Evolutionary conservation across 2,797 vertebrate genomes (phyloP).

Genomic region (Alosa sapidissima): DNA sequence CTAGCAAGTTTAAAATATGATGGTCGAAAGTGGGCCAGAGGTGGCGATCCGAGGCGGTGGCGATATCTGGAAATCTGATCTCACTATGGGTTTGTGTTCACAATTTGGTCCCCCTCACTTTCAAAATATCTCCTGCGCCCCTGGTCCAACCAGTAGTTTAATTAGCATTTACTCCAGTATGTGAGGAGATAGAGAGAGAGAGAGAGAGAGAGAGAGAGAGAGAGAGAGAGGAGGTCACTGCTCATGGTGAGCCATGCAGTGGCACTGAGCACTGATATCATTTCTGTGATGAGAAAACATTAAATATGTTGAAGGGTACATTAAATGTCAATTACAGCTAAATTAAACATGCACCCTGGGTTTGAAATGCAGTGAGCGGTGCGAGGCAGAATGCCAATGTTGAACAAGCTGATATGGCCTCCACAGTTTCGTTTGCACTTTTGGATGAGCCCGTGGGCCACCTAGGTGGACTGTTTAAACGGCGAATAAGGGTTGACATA

Average conservation of each 20-base stretch:
- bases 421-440: conserved; percentile 16
- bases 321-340: conserved; percentile 54
- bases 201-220: neutral
- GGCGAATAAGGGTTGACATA: neutral
- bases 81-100: too few species aligned
- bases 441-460: conserved; percentile 38
- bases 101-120: too few species aligned
- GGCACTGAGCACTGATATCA: conserved; percentile 42
- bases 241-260: conserved; percentile 17
- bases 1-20: too few species aligned
- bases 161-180: conserved; percentile 30
- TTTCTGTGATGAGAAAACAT: conserved; percentile 49
- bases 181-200: neutral
- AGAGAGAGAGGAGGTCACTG: conserved; percentile 31
- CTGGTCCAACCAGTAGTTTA: conserved; percentile 21
- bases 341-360: conserved; percentile 46
- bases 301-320: conserved; percentile 51
- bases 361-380: conserved; percentile 27
- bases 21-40: too few species aligned
- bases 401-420: neutral
- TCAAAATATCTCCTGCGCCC: too few species aligned
- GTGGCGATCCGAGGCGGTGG: too few species aligned
- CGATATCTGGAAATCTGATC: too few species aligned
- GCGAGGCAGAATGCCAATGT: conserved; percentile 22
- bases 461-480: neutral